Evolutionary conservation across 2,888 invertebrate species (phyloP), one percentile per base, ranked within the genome.

Genomic region (Abrostola triplasia): DNA sequence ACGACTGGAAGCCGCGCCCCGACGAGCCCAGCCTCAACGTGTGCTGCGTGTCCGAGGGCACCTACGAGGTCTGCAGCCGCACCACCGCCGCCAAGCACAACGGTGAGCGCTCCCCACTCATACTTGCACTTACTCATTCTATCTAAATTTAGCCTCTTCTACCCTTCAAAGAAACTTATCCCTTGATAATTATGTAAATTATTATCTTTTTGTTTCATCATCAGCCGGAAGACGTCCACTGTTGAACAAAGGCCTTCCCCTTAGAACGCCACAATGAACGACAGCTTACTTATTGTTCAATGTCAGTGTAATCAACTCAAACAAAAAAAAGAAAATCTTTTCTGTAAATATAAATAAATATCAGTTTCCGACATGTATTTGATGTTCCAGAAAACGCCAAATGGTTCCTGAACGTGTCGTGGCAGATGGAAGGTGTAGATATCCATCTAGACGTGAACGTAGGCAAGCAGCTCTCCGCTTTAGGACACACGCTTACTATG

Each of bases 341-440:
- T n/a, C n/a, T n/a, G n/a, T n/a, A n/a, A n/a, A n/a, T n/a, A n/a
- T n/a, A n/a, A n/a, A n/a, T n/a, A n/a, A n/a, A n/a, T n/a, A n/a
- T n/a, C n/a, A n/a, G n/a, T n/a, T n/a, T n/a, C n/a, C n/a, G n/a
- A n/a, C n/a, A n/a, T n/a, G n/a, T n/a, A n/a, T n/a, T n/a, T n/a
- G n/a, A n/a, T 35, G 37, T 52, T 4, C 0, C 88, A 96, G 98
- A 98, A 89, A 98, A 99, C 90, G 99, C 99, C 5, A 99, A 99
- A 88, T 99, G 99, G 99, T 96, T 99, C 84, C 95, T 99, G 64
- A 99, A 99, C 91, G 99, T 99, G 0, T 97, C 98, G 73, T 99
- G 99, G 99, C 98, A 99, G 93, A 99, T 99, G 99, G 98, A 99
- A 89, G 99, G 99, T 55, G 98, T 99, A 8, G 99, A 99, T 85